Base-by-base conservation (phyloP, 2,113 vertebrate species). In the Microcebus griseorufus region DNA sequence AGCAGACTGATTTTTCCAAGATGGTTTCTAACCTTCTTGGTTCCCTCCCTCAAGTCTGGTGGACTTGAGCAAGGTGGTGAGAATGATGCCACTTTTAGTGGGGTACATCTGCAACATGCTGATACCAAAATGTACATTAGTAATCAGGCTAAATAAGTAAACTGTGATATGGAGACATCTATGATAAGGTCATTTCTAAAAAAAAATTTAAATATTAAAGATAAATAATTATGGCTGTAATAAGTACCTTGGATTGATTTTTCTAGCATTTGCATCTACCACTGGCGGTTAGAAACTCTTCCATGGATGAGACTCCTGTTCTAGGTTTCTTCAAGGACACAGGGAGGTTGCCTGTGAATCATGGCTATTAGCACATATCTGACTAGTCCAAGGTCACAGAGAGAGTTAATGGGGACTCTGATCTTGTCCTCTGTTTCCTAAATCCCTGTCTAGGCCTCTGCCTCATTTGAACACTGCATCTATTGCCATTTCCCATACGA, bases 191-290 rank as follows among this genome's bases (percentile, higher is more conserved):
- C 37, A 60, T 72, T 62, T 53, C 37, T 39, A 64, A 51, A 73
- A 51, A 73, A 22, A 81, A 96, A 88, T 45, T 80, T 76, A 91
- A 93, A 93, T 95, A 51, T 42, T 55, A 79, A 79, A 83, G 51
- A 53, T 58, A 82, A 85, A 81, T 88, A 55, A 82, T 69, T 53
- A 83, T 23, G 18, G 4, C 37, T 64, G n/a, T 22, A 80, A 13
- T 37, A 60, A n/a, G 67, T 90, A 29, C 10, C 23, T 10, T 25
- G 8, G n/a, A 42, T 58, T 51, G 78, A 64, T 75, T 58, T 58
- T 78, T 58, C 17, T 51, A 8, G 25, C 45, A 37, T 75, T 37
- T 78, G 25, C 6, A 3, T 37, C 39, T 9, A 2, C 53, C 9
- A 2, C 4, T 79, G 72, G 45, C 62, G 88, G 12, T 32, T 25